These are phyloP conservation scores for Panthera uncia DNA, from an alignment of 2,113 vertebrate genomes.

Conservation along the genomic window DNA sequence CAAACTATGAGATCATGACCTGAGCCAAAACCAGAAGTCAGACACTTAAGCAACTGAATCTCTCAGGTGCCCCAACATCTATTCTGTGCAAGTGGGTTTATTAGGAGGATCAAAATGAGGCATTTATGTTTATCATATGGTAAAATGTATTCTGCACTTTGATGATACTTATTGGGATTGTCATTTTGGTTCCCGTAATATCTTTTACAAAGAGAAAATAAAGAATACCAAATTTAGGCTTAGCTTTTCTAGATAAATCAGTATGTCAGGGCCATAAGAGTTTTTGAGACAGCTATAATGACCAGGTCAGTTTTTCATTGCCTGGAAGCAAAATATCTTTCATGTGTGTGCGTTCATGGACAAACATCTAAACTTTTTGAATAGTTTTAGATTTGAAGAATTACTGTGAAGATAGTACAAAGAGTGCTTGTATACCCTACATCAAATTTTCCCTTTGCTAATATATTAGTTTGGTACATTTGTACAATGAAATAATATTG, in stretches of 20 bases:
- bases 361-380: neutral
- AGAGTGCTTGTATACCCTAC: neutral
- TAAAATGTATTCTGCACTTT: neutral
- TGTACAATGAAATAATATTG: neutral
- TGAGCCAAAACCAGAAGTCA: too few relatives aligned
- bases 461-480: neutral
- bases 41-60: too few relatives aligned
- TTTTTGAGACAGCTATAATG: neutral
- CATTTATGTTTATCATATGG: neutral
- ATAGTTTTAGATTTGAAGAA: neutral
- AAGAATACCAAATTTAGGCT: neutral
- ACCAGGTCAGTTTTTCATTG: neutral
- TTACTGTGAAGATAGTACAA: neutral
- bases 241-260: neutral
- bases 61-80: neutral
- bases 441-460: neutral
- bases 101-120: neutral
- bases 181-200: neutral
- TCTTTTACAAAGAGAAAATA: neutral
- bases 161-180: neutral
- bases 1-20: too few relatives aligned
- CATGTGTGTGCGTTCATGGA: neutral
- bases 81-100: neutral
- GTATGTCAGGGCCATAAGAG: accelerated
- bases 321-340: neutral